Conservation (phyloP, 2,888 invertebrate genomes). For the Clitarchus hookeri region DNA sequence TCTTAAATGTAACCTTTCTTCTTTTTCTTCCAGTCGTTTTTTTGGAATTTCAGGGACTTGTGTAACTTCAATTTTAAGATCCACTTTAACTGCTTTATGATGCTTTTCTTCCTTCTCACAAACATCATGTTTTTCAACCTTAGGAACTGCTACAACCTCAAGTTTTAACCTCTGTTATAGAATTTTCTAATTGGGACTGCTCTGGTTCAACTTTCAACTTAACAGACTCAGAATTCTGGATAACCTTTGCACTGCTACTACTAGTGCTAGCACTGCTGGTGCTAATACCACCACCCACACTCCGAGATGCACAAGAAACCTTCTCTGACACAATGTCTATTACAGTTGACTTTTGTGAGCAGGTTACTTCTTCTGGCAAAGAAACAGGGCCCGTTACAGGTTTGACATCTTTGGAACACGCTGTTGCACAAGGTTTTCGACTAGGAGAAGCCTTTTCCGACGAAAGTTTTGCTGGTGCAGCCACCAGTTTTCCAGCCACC, state of each 20-base stretch:
- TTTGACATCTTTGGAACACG: neutral
- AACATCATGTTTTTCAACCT: conserved; percentile 44
- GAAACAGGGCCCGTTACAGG: neutral
- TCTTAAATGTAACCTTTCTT: conserved; percentile 48
- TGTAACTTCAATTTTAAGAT: conserved; percentile 23
- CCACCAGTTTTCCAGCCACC: neutral
- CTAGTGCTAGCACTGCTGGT: too few relatives aligned
- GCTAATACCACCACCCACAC: neutral
- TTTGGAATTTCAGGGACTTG: conserved; percentile 37
- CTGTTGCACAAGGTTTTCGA: neutral
- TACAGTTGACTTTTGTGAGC: neutral
- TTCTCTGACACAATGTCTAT: neutral
- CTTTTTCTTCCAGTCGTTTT: conserved; percentile 37
- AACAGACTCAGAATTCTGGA: neutral
- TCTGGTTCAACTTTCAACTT: neutral
- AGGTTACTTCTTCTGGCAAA: neutral
- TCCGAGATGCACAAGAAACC: neutral
- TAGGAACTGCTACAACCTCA: neutral
- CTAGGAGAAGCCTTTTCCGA: neutral
- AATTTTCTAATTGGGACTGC: neutral
- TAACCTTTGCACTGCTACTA: neutral
- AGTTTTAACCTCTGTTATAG: neutral
- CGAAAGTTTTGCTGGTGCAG: neutral
- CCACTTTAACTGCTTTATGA: neutral
- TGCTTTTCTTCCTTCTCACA: conserved; percentile 39